These are phyloP conservation scores for Mormoops blainvillei DNA, from an alignment of 2,113 vertebrate genomes.

Conservation along the genomic window DNA sequence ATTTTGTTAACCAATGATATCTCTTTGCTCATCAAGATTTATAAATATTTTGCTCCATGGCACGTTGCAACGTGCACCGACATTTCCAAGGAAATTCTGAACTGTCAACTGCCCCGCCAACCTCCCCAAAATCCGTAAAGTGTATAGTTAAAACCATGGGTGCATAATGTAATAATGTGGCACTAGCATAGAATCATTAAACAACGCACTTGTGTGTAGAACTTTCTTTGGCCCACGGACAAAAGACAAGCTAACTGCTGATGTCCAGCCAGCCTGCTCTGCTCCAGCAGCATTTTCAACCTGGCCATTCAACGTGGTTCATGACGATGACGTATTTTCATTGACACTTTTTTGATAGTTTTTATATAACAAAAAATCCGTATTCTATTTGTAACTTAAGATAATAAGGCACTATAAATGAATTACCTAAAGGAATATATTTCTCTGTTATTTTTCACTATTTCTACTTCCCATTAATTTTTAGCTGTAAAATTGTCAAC, in stretches of 20 bases:
- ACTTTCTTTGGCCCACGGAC: constrained; percentile 6
- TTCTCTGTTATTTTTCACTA: constrained; percentile 64
- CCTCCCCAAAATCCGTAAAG: constrained; percentile 24
- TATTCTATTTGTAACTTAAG: constrained; percentile 69
- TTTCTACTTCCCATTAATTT: constrained; percentile 60
- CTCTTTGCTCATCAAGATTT: constrained; percentile 47
- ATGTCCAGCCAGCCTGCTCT: background rate
- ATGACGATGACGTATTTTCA: constrained; percentile 67
- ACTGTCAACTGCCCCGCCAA: background rate
- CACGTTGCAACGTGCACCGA: constrained; percentile 43
- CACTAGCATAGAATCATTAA: background rate
- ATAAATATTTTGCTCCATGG: constrained; percentile 55
- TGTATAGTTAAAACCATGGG: constrained; percentile 46
- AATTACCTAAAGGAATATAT: constrained; percentile 74
- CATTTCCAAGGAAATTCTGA: constrained; percentile 54
- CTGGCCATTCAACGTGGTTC: constrained; percentile 51
- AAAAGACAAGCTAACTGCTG: background rate
- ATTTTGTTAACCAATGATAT: background rate
- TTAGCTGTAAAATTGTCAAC: constrained; percentile 59
- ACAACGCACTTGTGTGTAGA: background rate
- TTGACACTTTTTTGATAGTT: constrained; percentile 76
- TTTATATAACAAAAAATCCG: constrained; percentile 75
- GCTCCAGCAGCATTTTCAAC: background rate
- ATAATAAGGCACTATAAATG: constrained; percentile 58
- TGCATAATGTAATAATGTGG: constrained; percentile 30